Percentiles rank a stretch among this genome's conserved stretches.
phyloP scores from a whole-genome alignment of 2,888 invertebrate species.

The Junonia oenone region DNA sequence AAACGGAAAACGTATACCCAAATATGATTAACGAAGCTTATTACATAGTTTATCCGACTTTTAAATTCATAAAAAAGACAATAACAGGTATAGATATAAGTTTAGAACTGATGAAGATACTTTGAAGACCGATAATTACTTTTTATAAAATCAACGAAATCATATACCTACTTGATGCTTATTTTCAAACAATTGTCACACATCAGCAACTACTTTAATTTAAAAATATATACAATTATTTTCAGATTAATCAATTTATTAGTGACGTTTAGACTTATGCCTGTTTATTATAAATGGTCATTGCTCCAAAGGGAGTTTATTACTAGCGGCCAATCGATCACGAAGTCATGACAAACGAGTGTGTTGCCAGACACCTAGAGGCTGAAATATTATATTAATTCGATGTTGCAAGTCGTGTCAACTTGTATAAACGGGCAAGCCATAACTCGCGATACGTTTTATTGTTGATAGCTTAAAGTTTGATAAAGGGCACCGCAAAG shows the following conservation, averaged over 20 bases:
- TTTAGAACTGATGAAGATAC: no score
- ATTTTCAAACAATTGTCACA: background rate
- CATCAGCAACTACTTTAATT: background rate
- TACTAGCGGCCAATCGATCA: conserved; percentile 29
- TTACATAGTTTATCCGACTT: no score
- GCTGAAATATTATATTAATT: conserved; percentile 26
- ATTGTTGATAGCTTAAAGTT: conserved; percentile 19
- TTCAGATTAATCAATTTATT: conserved; percentile 6
- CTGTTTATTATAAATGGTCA: conserved; percentile 20
- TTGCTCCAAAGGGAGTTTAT: conserved; percentile 24
- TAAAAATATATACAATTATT: background rate
- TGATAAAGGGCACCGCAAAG: conserved; percentile 16
- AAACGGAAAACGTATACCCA: no score
- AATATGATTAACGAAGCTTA: no score
- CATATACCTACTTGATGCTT: background rate
- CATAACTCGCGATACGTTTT: conserved; percentile 10
- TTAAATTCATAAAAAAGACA: no score
- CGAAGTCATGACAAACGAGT: conserved; percentile 30
- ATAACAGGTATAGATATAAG: no score
- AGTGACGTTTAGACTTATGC: conserved; percentile 11
- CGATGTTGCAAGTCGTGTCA: conserved; percentile 19
- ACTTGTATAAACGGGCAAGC: conserved; percentile 17
- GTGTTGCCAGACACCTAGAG: conserved; percentile 27
- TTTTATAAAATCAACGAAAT: no score
- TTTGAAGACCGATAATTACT: no score